Percentiles rank a stretch among this genome's conserved stretches.
Conservation (phyloP, 2,888 invertebrate species). For the Leucania comma region DNA sequence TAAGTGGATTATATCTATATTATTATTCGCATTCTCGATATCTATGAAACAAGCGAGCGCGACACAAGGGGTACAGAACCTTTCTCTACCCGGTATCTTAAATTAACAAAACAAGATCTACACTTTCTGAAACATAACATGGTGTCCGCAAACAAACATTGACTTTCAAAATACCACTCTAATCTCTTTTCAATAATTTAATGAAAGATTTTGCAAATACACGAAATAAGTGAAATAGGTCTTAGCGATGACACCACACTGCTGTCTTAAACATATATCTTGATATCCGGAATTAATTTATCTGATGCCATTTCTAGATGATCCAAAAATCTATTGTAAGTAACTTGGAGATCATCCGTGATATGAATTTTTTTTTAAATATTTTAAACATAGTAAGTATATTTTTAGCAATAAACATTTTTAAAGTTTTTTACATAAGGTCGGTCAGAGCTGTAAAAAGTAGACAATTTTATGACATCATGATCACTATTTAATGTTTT, state of each 20-base stretch:
- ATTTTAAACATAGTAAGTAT: background rate
- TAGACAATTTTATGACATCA: background rate
- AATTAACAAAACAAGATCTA: slow-evolving; percentile 3
- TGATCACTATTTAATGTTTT: background rate
- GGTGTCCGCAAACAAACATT: background rate
- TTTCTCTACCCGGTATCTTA: too few species aligned
- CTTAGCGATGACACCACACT: background rate
- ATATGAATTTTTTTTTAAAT: background rate
- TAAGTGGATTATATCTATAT: background rate
- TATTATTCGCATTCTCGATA: background rate
- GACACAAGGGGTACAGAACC: too few species aligned
- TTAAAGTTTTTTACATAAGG: background rate
- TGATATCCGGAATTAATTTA: background rate
- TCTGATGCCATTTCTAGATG: background rate
- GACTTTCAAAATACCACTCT: background rate
- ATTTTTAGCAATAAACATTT: background rate
- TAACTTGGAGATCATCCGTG: background rate
- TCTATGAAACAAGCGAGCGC: background rate
- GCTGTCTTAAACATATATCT: background rate
- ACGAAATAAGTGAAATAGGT: background rate
- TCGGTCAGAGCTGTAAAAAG: too few species aligned
- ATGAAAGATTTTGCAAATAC: too few species aligned
- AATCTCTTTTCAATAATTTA: background rate
- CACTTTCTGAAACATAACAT: slow-evolving; percentile 1
- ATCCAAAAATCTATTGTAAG: background rate